Conservation (phyloP, 2,113 vertebrate species). For the Ondatra zibethicus region DNA sequence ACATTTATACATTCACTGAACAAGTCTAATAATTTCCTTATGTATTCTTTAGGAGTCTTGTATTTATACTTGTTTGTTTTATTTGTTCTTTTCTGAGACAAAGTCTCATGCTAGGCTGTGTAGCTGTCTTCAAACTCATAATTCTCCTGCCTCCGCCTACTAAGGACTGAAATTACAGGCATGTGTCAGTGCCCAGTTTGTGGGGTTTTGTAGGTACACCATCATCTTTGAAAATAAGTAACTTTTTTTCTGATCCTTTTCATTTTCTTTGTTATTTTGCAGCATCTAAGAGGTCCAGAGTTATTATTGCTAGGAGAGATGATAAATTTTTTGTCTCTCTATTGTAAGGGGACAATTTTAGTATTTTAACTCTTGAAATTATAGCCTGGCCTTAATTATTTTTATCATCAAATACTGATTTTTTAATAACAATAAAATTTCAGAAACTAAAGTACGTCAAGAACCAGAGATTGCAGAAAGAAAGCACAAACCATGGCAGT, state of each 20-base stretch:
- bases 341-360: background rate
- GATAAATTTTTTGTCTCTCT: background rate
- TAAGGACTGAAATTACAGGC: background rate
- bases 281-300: background rate
- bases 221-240: conserved; percentile 16
- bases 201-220: background rate
- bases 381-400: conserved; percentile 10
- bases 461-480: conserved; percentile 77
- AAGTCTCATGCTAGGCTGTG: background rate
- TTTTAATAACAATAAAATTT: conserved; percentile 65
- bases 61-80: background rate
- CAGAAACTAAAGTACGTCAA: conserved; percentile 78
- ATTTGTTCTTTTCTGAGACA: background rate
- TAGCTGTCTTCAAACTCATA: background rate
- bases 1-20: conserved; percentile 24
- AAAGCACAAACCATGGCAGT: conserved; percentile 75
- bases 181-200: background rate
- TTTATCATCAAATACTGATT: conserved; percentile 41
- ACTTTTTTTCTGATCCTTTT: background rate
- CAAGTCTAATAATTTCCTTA: conserved; percentile 15
- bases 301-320: background rate
- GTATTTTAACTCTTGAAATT: background rate
- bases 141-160: background rate
- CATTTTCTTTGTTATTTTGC: background rate
- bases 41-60: background rate